Evolutionary conservation across 2,797 vertebrate species (phyloP).

Genomic region (Scolopax bukidnonensis): DNA sequence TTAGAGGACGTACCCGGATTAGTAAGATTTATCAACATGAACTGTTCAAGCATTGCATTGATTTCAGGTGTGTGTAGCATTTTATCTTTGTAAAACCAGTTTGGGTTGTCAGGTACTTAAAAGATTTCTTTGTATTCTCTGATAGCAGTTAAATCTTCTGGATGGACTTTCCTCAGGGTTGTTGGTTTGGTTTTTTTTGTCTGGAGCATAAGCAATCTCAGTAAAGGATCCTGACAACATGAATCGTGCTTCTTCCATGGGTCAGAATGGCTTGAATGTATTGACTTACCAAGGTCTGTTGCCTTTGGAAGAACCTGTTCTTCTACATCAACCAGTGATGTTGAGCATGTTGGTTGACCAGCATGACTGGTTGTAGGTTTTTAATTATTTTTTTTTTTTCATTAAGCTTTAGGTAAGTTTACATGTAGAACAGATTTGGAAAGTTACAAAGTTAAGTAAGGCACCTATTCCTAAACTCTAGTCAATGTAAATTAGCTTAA

Average conservation of each 20-base stretch:
- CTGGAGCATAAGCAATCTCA: neutral
- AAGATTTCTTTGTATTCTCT: neutral
- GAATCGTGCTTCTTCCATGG: neutral
- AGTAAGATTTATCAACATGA: neutral
- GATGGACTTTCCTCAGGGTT: neutral
- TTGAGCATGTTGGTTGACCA: neutral
- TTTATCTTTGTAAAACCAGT: conserved; percentile 15
- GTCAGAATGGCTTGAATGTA: neutral
- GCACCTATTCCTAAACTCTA: neutral
- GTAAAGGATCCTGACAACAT: neutral
- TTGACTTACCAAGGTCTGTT: neutral
- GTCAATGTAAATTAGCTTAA: neutral
- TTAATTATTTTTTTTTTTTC: neutral
- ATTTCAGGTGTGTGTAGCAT: neutral
- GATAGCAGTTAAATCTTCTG: neutral
- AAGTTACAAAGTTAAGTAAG: neutral
- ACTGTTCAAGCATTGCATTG: neutral
- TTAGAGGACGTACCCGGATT: neutral
- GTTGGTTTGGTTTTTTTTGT: too few relatives aligned
- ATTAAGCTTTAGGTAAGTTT: neutral
- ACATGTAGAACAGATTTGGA: neutral
- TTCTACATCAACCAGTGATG: neutral
- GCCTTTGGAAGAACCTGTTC: neutral
- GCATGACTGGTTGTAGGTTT: neutral
- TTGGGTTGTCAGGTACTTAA: neutral